Percentiles rank a stretch among this genome's conserved stretches.
phyloP scores from a whole-genome alignment of 2,113 vertebrate species.

The Hippocampus barbouri region DNA sequence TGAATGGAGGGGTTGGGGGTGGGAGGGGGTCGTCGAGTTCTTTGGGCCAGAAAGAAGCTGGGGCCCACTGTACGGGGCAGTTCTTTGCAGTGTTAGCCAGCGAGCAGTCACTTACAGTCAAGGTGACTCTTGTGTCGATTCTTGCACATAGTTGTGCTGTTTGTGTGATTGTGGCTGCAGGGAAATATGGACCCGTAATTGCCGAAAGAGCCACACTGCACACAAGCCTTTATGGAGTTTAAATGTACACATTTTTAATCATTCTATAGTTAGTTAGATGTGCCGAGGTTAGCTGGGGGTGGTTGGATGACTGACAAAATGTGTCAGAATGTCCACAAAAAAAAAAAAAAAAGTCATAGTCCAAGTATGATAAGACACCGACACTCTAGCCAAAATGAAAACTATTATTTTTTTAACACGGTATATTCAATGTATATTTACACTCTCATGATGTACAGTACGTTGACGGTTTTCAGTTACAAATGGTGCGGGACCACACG shows the following conservation, averaged over 20 bases:
- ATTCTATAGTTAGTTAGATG: slow-evolving; percentile 42
- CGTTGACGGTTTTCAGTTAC: not conserved
- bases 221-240: slow-evolving; percentile 59
- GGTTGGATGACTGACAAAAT: slow-evolving; percentile 21
- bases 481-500: slow-evolving; percentile 47
- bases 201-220: slow-evolving; percentile 23
- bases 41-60: slow-evolving; percentile 42
- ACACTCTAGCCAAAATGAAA: slow-evolving; percentile 3
- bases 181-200: slow-evolving; percentile 37
- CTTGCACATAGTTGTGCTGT: slow-evolving; percentile 8
- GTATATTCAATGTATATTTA: not conserved
- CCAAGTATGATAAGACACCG: slow-evolving; percentile 11
- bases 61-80: slow-evolving; percentile 48
- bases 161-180: slow-evolving; percentile 16
- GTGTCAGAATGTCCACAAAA: not conserved
- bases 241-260: slow-evolving; percentile 46
- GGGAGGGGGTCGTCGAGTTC: not conserved
- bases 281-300: slow-evolving; percentile 24
- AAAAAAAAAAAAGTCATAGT: too few relatives aligned
- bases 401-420: not conserved
- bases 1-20: slow-evolving; percentile 34
- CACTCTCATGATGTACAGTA: not conserved
- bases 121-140: not conserved
- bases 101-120: slow-evolving; percentile 37
- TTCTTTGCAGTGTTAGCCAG: slow-evolving; percentile 25